These are phyloP conservation scores for Ageneiosus marmoratus DNA, from an alignment of 2,113 vertebrate genomes.

Conservation along the genomic window DNA sequence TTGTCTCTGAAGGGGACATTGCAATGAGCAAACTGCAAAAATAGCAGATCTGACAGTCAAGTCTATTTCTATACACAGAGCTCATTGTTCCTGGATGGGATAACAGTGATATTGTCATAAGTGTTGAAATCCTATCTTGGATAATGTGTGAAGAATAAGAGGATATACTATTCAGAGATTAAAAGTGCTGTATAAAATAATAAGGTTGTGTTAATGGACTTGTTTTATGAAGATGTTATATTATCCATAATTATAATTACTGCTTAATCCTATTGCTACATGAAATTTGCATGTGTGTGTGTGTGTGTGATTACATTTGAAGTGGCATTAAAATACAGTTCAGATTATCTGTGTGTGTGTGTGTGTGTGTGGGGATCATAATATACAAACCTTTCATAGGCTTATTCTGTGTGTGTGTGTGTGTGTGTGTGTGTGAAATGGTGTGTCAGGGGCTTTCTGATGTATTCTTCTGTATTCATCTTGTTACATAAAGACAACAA, in stretches of 20 bases:
- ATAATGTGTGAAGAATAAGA: not conserved
- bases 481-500: conserved; percentile 64
- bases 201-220: conserved; percentile 26
- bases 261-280: not conserved
- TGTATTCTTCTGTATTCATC: conserved; percentile 58
- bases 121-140: not conserved
- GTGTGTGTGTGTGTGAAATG: not conserved
- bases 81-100: not conserved
- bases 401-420: no score
- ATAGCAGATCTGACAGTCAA: conserved; percentile 14
- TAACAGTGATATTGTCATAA: conserved; percentile 2
- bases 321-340: not conserved
- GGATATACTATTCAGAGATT: not conserved
- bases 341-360: conserved; percentile 3
- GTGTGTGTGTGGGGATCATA: no score
- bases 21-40: not conserved
- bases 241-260: not conserved
- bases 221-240: not conserved
- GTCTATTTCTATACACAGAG: not conserved
- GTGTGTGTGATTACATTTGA: no score
- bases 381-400: not conserved
- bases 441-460: conserved; percentile 16
- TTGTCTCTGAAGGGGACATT: conserved; percentile 14
- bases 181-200: conserved; percentile 1
- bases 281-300: no score